Base-by-base conservation (phyloP, 2,797 vertebrate genomes). In the Echiichthys vipera region DNA sequence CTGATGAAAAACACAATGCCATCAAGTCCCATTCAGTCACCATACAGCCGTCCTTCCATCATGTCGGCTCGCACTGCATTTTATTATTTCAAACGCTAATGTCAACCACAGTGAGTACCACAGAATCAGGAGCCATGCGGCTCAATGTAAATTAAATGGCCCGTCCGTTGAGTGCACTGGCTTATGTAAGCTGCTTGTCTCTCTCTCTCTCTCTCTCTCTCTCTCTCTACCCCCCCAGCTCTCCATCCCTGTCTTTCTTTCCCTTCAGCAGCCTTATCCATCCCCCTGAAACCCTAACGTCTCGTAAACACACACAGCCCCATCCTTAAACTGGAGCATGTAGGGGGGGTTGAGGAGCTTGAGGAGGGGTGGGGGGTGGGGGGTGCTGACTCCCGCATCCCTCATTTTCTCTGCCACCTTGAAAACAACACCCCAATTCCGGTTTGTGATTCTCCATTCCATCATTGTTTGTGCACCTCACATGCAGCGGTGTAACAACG, bases 381-480 rank as follows among this genome's bases (percentile, higher is more conserved):
- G 39, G 9, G 67, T 73, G 24, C 74, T 71, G 81, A 83, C 81
- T 90, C 86, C 87, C 45, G 81, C 86, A 92, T 89, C 86, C 88
- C 84, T 91, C 83, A 80, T 91, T 85, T 90, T 85, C 74, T 76
- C 77, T 90, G 77, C 89, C 90, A 92, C 91, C 92, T 91, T 92
- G 88, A 92, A 92, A 92, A 91, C 85, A 92, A 89, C 91, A 92
- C 89, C 89, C 87, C 74, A 50, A 78, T 87, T 62, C 84, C 27
- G 58, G 43, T 82, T n/a, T 74, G 77, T 82, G 82, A 29, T 59
- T 85, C 83, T 91, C 80, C 81, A 80, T 83, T 75, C 81, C 89
- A 90, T 91, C 88, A 84, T 89, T 86, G 89, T 92, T 79, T 85
- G 69, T 73, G 71, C 78, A 80, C 68, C 71, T 71, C 79, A 54